Percentiles rank a stretch among this genome's conserved stretches.
phyloP scores from a whole-genome alignment of 2,888 invertebrate genomes.

The Eupithecia dodoneata region DNA sequence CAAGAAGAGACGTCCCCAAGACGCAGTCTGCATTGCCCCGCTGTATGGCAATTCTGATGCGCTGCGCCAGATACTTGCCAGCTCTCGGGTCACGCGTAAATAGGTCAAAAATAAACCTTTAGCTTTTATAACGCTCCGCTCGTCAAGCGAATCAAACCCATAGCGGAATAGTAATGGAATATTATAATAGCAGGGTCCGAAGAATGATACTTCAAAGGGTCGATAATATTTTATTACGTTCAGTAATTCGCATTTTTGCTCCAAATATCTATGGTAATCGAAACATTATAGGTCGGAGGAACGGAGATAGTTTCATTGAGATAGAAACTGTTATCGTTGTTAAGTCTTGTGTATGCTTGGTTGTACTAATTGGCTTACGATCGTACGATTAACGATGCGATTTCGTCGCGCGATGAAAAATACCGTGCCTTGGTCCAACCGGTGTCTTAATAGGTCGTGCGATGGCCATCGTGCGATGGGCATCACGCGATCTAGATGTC shows the following conservation, averaged over 20 bases:
- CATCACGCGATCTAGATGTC: too few species aligned
- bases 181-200: slow-evolving; percentile 44
- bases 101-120: not conserved
- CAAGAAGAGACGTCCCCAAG: not conserved
- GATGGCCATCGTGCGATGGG: too few species aligned
- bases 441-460: too few species aligned
- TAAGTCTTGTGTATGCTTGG: not conserved
- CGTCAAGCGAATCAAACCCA: slow-evolving; percentile 15
- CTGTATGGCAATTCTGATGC: not conserved
- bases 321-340: not conserved
- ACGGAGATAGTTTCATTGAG: not conserved
- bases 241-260: slow-evolving; percentile 17
- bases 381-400: too few species aligned
- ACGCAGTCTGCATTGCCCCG: not conserved
- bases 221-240: slow-evolving; percentile 45
- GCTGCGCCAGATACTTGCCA: not conserved
- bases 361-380: too few species aligned
- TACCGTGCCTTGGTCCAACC: too few species aligned
- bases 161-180: slow-evolving; percentile 42
- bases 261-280: slow-evolving; percentile 7
- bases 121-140: slow-evolving; percentile 21
- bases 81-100: not conserved
- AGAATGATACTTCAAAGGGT: slow-evolving; percentile 29
- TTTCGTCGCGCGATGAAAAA: too few species aligned
- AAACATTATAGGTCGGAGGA: slow-evolving; percentile 10